Evolutionary conservation across 2,888 invertebrate species (phyloP).

Genomic region (Drosophila neoperkinsi): DNA sequence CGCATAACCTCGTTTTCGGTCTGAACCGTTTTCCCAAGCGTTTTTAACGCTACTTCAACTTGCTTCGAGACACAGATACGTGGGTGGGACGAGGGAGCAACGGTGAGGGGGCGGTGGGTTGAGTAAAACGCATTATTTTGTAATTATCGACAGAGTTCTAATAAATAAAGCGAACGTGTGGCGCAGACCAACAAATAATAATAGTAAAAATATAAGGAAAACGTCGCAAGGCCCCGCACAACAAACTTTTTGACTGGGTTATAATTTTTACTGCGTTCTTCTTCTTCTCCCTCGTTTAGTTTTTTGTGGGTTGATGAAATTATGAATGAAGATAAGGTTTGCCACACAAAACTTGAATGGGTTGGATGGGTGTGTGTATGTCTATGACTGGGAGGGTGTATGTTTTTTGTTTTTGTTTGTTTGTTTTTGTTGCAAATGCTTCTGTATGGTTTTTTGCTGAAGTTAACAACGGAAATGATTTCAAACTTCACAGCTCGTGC

Average conservation of each 20-base stretch:
- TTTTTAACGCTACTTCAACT: constrained; percentile 50
- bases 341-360: constrained; percentile 53
- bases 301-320: constrained; percentile 78
- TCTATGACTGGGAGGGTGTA: neutral
- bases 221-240: constrained; percentile 56
- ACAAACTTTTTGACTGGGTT: constrained; percentile 35
- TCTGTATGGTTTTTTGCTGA: neutral
- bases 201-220: constrained; percentile 11
- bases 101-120: neutral
- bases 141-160: constrained; percentile 83
- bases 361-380: constrained; percentile 16
- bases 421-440: constrained; percentile 7
- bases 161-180: constrained; percentile 74
- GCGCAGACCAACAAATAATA: constrained; percentile 26
- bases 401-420: constrained; percentile 2
- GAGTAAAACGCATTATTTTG: constrained; percentile 81
- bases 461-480: neutral
- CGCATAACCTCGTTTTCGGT: constrained; percentile 70
- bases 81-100: neutral
- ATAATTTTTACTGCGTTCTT: constrained; percentile 28
- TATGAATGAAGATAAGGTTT: constrained; percentile 81
- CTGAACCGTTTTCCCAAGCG: constrained; percentile 66
- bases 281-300: constrained; percentile 13
- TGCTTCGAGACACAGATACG: constrained; percentile 25
- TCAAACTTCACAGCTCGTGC: neutral